Conservation (phyloP, 2,797 vertebrate species). For the Falco rusticolus region DNA sequence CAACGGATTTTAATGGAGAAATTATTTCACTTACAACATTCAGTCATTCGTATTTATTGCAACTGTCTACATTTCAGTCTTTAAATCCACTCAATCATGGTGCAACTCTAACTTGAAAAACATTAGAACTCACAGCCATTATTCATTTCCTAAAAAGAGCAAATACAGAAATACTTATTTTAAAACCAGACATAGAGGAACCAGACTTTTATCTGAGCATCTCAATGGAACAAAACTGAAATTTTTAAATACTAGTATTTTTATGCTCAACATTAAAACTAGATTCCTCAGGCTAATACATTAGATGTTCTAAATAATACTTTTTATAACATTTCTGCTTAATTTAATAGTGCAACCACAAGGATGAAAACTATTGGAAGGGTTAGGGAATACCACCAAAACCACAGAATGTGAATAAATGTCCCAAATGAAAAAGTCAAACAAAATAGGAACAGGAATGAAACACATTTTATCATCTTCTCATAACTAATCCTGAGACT, state of each 20-base stretch:
- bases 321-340: not conserved
- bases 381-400: not conserved
- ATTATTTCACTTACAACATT: not conserved
- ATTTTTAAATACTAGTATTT: not conserved
- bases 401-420: not conserved
- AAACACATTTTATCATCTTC: not conserved
- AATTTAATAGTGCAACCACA: not conserved
- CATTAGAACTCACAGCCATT: not conserved
- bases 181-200: not conserved
- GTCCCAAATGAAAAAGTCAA: not conserved
- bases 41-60: not conserved
- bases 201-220: not conserved
- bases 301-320: not conserved
- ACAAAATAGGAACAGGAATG: not conserved
- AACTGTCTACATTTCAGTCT: not conserved
- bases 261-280: not conserved
- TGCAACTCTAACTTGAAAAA: not conserved
- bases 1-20: not conserved
- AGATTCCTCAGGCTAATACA: not conserved
- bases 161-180: not conserved
- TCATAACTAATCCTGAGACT: not conserved
- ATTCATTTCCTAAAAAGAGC: not conserved
- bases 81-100: not conserved
- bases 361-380: not conserved
- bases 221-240: not conserved